A percentile compares a stretch with the other conserved stretches of the same genome.
Evolutionary conservation across 2,888 invertebrate species (phyloP).

Genomic region (Thumatha senex): DNA sequence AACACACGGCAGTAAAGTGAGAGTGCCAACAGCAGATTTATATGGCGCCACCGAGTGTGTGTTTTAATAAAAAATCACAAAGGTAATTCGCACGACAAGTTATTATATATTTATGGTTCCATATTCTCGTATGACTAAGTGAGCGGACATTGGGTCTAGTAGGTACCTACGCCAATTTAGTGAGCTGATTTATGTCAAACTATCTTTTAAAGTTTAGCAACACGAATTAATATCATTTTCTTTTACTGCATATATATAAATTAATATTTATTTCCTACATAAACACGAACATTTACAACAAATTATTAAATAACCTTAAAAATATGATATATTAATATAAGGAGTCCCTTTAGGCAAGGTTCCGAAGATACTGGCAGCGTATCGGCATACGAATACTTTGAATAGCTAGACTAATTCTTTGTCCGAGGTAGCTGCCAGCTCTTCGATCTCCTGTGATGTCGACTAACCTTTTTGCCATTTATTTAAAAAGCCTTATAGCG

Average conservation of each 20-base stretch:
- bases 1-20: constrained; percentile 70
- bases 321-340: too few species aligned
- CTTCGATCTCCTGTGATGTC: too few species aligned
- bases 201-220: constrained; percentile 39
- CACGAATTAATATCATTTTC: constrained; percentile 22
- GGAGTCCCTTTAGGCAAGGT: too few species aligned
- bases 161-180: constrained; percentile 53
- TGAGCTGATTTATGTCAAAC: constrained; percentile 39
- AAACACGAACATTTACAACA: too few species aligned
- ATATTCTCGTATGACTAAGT: constrained; percentile 67
- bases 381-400: too few species aligned
- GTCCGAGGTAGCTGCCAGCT: too few species aligned
- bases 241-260: neutral
- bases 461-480: too few species aligned
- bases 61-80: constrained; percentile 77
- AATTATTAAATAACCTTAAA: too few species aligned
- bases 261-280: too few species aligned
- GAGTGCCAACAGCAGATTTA: constrained; percentile 75
- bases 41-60: constrained; percentile 76
- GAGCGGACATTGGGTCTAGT: constrained; percentile 58
- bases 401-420: too few species aligned
- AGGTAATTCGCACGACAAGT: constrained; percentile 79
- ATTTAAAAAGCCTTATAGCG: too few species aligned
- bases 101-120: constrained; percentile 71
- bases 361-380: too few species aligned